Percentiles rank a stretch among this genome's conserved stretches.
phyloP scores from a whole-genome alignment of 2,888 invertebrate species.

The Mallateleia sp. region DNA sequence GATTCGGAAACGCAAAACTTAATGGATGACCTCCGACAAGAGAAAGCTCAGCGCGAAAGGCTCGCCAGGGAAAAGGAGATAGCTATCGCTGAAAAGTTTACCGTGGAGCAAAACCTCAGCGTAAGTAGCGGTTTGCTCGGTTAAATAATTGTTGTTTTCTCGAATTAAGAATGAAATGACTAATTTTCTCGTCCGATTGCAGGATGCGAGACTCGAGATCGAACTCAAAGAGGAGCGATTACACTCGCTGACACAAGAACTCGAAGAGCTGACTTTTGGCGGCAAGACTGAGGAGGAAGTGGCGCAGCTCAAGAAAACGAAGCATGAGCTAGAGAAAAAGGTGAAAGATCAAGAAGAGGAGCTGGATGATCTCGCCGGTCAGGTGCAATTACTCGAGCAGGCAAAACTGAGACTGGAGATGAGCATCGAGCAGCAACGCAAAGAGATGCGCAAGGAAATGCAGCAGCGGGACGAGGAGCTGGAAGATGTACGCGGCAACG shows the following conservation, averaged over 20 bases:
- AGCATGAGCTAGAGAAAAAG: slow-evolving; percentile 96
- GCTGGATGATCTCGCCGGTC: slow-evolving; percentile 98
- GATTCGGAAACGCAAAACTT: slow-evolving; percentile 96
- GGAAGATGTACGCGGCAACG: slow-evolving; percentile 97
- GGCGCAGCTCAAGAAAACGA: slow-evolving; percentile 94
- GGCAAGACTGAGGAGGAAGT: slow-evolving; percentile 96
- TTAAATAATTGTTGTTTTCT: not conserved
- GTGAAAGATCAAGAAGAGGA: slow-evolving; percentile 98
- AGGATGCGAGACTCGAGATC: slow-evolving; percentile 96
- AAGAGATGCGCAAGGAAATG: slow-evolving; percentile 96
- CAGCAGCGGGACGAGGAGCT: slow-evolving; percentile 98
- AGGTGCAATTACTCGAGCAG: slow-evolving; percentile 97
- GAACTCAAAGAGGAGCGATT: slow-evolving; percentile 97
- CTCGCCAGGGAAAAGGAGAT: slow-evolving; percentile 96
- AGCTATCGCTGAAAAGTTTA: slow-evolving; percentile 96
- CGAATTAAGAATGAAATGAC: too few species aligned
- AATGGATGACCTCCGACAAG: slow-evolving; percentile 95
- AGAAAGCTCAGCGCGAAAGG: slow-evolving; percentile 94
- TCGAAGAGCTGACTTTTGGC: slow-evolving; percentile 95
- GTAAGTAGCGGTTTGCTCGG: slow-evolving; percentile 90
- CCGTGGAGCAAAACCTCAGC: slow-evolving; percentile 95
- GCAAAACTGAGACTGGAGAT: slow-evolving; percentile 98
- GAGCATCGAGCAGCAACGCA: slow-evolving; percentile 97
- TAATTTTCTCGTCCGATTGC: slow-evolving; percentile 73
- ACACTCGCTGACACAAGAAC: slow-evolving; percentile 94